A percentile compares a stretch with the other conserved stretches of the same genome.
phyloP scores from a whole-genome alignment of 2,113 vertebrate genomes.

The Hassar affinis region DNA sequence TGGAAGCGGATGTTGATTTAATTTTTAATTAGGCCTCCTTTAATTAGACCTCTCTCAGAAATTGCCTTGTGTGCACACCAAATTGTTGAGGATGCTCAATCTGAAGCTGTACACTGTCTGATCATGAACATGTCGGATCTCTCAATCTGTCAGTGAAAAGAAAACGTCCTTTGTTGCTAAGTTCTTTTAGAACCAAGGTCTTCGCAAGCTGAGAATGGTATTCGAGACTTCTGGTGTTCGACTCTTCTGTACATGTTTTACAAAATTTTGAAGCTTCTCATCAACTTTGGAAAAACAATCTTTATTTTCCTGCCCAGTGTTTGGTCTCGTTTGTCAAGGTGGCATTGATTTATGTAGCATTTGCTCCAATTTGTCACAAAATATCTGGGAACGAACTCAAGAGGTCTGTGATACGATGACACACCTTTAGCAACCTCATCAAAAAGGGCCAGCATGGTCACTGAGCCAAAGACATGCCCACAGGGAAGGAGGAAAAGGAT shows the following conservation, averaged over 20 bases:
- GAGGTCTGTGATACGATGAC: slow-evolving; percentile 52
- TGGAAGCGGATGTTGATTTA: slow-evolving; percentile 1
- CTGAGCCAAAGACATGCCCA: slow-evolving; percentile 44
- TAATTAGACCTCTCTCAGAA: slow-evolving; percentile 31
- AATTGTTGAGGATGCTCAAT: slow-evolving; percentile 34
- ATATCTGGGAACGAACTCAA: slow-evolving; percentile 27
- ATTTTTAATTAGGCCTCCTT: slow-evolving; percentile 42
- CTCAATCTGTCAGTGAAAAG: not conserved
- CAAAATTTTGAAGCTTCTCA: not conserved
- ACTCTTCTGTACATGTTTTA: not conserved
- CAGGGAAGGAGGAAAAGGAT: slow-evolving; percentile 36
- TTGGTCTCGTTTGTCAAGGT: not conserved
- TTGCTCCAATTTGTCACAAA: slow-evolving; percentile 19
- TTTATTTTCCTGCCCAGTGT: not conserved
- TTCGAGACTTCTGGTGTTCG: not conserved
- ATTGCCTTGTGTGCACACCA: slow-evolving; percentile 8
- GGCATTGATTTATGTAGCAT: not conserved
- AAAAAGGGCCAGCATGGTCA: slow-evolving; percentile 43
- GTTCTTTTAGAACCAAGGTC: not conserved
- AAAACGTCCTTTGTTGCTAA: not conserved
- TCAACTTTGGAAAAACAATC: not conserved
- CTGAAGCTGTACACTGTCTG: not conserved
- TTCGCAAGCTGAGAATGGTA: not conserved
- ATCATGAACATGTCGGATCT: not conserved
- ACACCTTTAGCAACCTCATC: slow-evolving; percentile 55